Evolutionary conservation across 2,888 invertebrate species (phyloP).

Genomic region (Andricus quercusramuli): DNA sequence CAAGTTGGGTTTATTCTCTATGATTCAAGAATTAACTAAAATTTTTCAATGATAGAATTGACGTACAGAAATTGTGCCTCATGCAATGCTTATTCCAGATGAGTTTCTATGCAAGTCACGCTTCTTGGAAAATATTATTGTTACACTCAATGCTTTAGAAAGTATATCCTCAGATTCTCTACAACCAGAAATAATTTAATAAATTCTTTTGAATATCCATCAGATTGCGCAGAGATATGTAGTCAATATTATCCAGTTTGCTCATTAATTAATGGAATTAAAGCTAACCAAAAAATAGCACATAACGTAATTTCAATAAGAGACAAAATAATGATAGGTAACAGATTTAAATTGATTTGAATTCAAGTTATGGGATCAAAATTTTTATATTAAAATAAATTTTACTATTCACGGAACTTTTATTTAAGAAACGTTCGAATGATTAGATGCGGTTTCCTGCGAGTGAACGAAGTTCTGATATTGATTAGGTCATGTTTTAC

Average conservation of each 20-base stretch:
- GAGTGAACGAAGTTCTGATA: background rate
- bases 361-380: background rate
- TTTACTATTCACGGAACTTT: background rate
- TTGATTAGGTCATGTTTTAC: constrained; percentile 11
- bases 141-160: constrained; percentile 36
- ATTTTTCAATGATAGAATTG: background rate
- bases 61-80: background rate
- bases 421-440: background rate
- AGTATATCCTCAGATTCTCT: constrained; percentile 20
- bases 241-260: background rate
- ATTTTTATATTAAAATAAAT: background rate
- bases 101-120: constrained; percentile 34
- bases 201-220: constrained; percentile 21
- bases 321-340: background rate
- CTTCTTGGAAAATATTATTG: constrained; percentile 28
- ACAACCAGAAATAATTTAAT: constrained; percentile 4
- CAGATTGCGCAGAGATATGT: background rate
- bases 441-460: background rate
- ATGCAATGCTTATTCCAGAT: background rate
- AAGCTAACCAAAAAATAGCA: background rate
- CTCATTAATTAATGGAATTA: background rate
- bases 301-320: background rate
- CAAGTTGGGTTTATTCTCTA: background rate
- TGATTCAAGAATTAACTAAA: background rate
- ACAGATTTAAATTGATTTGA: background rate